Evolutionary conservation across 2,888 invertebrate species (phyloP), one percentile per base, ranked within the genome.

Genomic region (Meloe dianella): DNA sequence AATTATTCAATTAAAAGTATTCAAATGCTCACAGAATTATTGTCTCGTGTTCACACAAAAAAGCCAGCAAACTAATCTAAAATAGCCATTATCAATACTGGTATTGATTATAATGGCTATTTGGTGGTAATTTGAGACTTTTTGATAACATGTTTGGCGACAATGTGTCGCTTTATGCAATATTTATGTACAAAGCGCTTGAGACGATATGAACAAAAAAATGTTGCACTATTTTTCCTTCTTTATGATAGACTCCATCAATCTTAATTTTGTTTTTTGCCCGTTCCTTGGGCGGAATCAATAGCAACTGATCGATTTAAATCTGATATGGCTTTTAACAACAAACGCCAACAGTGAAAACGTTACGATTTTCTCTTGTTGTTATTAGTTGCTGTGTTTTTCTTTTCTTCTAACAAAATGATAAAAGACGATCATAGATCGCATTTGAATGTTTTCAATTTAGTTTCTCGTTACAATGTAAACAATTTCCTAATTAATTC

Each of bases 271-370:
- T 14, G 24, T 12, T 54, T 14, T 14, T 14, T 14, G 4, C 22
- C 12, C 27, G 2, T 6, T 32, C 32, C 32, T 32, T 5, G 8
- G 32, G 10, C 1, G 14, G 35, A 35, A 35, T 35, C 35, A 35
- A 35, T 7, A 14, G 14, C 1, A 14, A 35, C 9, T 54, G 54
- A 54, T 24, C 22, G 54, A 22, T 24, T 54, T 12, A 54, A 54
- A 54, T 54, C 54, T 54, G 54, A 54, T 54, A 54, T 54, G 24
- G 54, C 22, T 54, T 54, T 54, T 14, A 54, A 54, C 12, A 9
- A 24, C n/a, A 54, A 54, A 41, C 27, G 4, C 27, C 27, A 10
- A 17, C 5, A 41, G 41, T 7, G 8, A n/a, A 41, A n/a, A 17
- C 32, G 32, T 7, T 32, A 8, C 7, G 32, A 7, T 2, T 41